These are phyloP conservation scores for Betta splendens DNA, from an alignment of 2,797 vertebrate species.

Conservation along the genomic window DNA sequence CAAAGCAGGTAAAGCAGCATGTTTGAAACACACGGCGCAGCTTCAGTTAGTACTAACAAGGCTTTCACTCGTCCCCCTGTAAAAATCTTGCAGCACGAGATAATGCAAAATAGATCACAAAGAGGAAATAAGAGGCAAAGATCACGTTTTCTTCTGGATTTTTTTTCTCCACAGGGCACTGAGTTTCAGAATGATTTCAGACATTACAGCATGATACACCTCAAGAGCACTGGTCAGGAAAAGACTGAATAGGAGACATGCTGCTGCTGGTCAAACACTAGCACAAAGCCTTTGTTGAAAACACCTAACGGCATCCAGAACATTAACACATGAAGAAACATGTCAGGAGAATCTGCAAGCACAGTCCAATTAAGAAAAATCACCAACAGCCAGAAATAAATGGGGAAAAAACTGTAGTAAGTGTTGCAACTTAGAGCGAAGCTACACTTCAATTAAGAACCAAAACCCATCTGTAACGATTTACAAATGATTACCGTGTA, in stretches of 20 bases:
- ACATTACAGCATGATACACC: slow-evolving; percentile 45
- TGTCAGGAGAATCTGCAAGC: slow-evolving; percentile 54
- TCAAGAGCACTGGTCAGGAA: slow-evolving; percentile 27
- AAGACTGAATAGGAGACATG: slow-evolving; percentile 50
- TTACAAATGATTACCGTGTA: slow-evolving; percentile 51
- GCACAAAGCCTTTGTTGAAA: slow-evolving; percentile 43
- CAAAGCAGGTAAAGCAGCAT: slow-evolving; percentile 79
- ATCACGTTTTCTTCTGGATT: slow-evolving; percentile 32
- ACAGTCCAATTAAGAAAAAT: slow-evolving; percentile 48
- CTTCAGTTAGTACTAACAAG: slow-evolving; percentile 66
- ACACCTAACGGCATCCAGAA: slow-evolving; percentile 66
- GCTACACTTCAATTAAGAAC: slow-evolving; percentile 48
- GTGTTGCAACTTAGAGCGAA: slow-evolving; percentile 47
- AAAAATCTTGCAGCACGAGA: slow-evolving; percentile 61
- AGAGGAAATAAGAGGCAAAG: slow-evolving; percentile 39
- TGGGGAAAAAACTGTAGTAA: slow-evolving; percentile 36
- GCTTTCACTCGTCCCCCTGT: slow-evolving; percentile 50
- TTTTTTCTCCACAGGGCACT: slow-evolving; percentile 45
- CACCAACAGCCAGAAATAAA: slow-evolving; percentile 48
- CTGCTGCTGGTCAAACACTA: slow-evolving; percentile 55
- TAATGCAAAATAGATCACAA: slow-evolving; percentile 61
- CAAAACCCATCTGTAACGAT: slow-evolving; percentile 51
- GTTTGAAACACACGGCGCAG: slow-evolving; percentile 68
- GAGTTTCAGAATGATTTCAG: slow-evolving; percentile 47
- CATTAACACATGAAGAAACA: slow-evolving; percentile 60